Conservation (phyloP, 2,797 vertebrate genomes). For the Rhadinocentrus ornatus region DNA sequence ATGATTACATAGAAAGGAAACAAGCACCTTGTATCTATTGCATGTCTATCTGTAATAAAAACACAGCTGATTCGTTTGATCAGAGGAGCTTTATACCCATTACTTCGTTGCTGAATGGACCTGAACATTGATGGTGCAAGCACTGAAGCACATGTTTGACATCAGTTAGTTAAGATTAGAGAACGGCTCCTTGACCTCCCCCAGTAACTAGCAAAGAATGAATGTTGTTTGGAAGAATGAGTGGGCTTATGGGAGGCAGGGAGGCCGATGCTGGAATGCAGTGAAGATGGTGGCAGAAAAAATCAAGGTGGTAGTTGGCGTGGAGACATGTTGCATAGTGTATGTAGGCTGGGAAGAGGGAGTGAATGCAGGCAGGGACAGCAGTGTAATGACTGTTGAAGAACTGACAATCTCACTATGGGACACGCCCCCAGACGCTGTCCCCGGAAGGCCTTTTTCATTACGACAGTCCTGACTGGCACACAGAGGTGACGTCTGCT, state of each 20-base stretch:
- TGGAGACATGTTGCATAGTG: neutral
- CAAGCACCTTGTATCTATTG: neutral
- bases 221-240: neutral
- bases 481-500: no score
- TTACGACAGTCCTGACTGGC: no score
- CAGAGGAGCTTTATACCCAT: neutral
- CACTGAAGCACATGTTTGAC: neutral
- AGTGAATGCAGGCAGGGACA: neutral
- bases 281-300: neutral
- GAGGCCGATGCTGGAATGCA: neutral
- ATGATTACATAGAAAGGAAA: no score
- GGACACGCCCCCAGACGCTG: no score
- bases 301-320: neutral
- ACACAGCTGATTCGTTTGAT: neutral
- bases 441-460: no score
- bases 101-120: neutral
- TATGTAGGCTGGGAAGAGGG: neutral
- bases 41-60: neutral
- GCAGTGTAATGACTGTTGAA: neutral
- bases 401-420: no score
- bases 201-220: neutral
- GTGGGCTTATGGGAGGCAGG: neutral
- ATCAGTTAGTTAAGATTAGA: neutral
- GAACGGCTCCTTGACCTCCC: neutral
- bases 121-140: neutral